phyloP scores from a whole-genome alignment of 2,113 vertebrate genomes.

The Corythornis vintsioides region DNA sequence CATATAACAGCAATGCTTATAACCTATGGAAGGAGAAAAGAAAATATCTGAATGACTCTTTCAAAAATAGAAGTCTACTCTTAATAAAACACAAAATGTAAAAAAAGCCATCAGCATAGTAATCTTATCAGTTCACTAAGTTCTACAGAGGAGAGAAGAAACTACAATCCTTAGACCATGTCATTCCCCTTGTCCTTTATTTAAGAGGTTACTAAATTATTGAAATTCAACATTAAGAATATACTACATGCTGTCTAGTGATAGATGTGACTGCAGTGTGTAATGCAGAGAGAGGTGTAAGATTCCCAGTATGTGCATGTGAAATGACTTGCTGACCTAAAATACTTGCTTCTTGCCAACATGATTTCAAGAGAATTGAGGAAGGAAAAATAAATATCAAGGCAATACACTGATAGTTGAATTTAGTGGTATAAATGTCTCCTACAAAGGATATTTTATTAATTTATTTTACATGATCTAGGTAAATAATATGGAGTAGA shows the following conservation, averaged over 20 bases:
- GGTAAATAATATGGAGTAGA: not conserved
- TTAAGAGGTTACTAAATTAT: slow-evolving; percentile 17
- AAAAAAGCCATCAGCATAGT: not conserved
- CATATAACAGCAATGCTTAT: not conserved
- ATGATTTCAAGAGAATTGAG: not conserved
- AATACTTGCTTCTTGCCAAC: not conserved
- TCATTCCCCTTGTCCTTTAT: not conserved
- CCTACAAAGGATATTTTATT: not conserved
- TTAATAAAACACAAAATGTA: not conserved
- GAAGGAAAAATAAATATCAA: not conserved
- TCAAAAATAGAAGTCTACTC: not conserved
- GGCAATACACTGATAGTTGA: not conserved
- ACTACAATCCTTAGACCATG: not conserved
- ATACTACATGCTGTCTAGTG: not conserved
- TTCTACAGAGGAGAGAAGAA: not conserved
- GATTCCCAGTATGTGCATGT: not conserved
- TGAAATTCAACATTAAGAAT: slow-evolving; percentile 19
- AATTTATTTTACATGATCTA: not conserved
- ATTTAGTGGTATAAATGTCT: not conserved
- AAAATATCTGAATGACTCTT: not conserved
- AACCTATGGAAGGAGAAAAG: not conserved
- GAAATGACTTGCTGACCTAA: not conserved
- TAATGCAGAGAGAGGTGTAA: not conserved
- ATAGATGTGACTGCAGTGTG: not conserved
- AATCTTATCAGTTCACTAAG: not conserved